These are phyloP conservation scores for Atrichornis clamosus DNA, from an alignment of 2,113 vertebrate species.

Conservation along the genomic window DNA sequence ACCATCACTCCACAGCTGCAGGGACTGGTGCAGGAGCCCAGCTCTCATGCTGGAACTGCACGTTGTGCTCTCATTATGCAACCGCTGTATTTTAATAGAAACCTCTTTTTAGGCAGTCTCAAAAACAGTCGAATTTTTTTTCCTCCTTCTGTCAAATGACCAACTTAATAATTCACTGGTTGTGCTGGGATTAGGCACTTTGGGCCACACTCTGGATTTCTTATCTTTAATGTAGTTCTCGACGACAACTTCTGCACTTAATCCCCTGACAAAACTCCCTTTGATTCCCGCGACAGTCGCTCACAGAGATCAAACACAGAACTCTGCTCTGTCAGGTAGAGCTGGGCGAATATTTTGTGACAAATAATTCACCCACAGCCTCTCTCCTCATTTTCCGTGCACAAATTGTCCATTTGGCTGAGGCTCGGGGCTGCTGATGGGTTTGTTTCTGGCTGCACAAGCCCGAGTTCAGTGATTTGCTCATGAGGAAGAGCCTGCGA, in stretches of 20 bases:
- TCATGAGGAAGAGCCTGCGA: not conserved
- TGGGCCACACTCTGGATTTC: conserved; percentile 66
- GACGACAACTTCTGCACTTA: conserved; percentile 63
- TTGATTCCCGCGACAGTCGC: conserved; percentile 60
- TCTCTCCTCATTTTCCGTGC: conserved; percentile 30
- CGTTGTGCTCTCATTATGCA: conserved; percentile 27
- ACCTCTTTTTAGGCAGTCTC: conserved; percentile 27
- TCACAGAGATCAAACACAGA: conserved; percentile 57
- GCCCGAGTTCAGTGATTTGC: not conserved
- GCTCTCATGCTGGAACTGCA: not conserved
- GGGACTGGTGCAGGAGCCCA: not conserved
- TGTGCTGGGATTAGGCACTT: conserved; percentile 67
- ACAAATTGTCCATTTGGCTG: not conserved
- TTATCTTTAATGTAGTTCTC: conserved; percentile 66
- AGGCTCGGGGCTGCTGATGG: not conserved
- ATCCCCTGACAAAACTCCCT: conserved; percentile 69
- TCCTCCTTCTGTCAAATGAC: conserved; percentile 61
- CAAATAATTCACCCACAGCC: conserved; percentile 61
- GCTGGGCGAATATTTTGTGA: conserved; percentile 49
- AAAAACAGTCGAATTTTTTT: conserved; percentile 5
- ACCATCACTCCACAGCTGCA: not conserved
- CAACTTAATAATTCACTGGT: conserved; percentile 65
- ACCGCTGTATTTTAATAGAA: conserved; percentile 40
- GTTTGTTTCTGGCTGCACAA: not conserved
- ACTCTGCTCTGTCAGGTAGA: conserved; percentile 64